A percentile compares a stretch with the other conserved stretches of the same genome.
Evolutionary conservation across 2,797 vertebrate species (phyloP).

Genomic region (Galago senegalensis): DNA sequence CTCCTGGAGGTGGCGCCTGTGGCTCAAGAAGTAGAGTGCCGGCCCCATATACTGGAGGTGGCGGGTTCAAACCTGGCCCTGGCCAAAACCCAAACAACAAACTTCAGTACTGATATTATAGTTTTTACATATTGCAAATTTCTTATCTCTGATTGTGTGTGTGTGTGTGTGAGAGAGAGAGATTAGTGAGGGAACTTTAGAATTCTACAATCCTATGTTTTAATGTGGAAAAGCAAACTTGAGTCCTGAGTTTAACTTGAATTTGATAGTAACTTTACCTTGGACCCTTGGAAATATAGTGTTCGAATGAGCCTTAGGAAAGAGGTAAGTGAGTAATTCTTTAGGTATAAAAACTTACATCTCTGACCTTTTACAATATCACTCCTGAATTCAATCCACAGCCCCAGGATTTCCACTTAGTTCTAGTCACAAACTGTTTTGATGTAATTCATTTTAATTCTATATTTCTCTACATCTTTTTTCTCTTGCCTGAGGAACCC

Average conservation of each 20-base stretch:
- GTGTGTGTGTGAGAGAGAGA: neutral
- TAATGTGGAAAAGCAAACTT: constrained; percentile 52
- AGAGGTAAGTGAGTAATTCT: constrained; percentile 20
- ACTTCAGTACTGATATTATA: neutral
- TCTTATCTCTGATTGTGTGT: constrained; percentile 26
- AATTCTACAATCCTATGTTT: constrained; percentile 48
- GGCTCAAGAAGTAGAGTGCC: too few species aligned
- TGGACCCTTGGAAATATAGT: neutral
- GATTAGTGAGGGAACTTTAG: constrained; percentile 43
- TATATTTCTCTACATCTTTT: constrained; percentile 33
- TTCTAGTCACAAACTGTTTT: constrained; percentile 47
- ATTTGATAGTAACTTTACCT: constrained; percentile 54
- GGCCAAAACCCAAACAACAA: too few species aligned
- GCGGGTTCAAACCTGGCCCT: too few species aligned
- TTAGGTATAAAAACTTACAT: constrained; percentile 49
- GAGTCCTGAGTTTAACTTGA: constrained; percentile 43
- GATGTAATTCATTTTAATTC: constrained; percentile 69
- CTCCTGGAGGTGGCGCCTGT: too few species aligned
- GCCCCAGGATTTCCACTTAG: constrained; percentile 17
- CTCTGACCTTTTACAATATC: constrained; percentile 49
- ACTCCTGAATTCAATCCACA: constrained; percentile 35
- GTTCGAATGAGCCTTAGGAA: constrained; percentile 22
- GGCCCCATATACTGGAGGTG: too few species aligned
- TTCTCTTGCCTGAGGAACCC: constrained; percentile 26
- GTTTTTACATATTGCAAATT: constrained; percentile 39